Percentiles rank a stretch among this genome's conserved stretches.
Conservation (phyloP, 2,888 invertebrate species). For the Harpalus rufipes region DNA sequence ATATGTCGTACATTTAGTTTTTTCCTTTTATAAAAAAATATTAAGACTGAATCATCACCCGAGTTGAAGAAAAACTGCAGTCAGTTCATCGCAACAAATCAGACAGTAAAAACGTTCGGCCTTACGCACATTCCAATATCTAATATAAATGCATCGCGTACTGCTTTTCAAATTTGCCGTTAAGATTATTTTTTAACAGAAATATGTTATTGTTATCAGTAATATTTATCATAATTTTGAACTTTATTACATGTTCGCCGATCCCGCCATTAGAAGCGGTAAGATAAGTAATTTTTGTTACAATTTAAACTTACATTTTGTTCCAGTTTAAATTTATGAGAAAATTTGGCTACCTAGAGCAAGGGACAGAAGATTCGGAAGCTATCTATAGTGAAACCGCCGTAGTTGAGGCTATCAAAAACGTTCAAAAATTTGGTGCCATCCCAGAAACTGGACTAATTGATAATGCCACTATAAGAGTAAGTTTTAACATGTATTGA, state of each 20-base stretch:
- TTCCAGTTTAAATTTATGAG: slow-evolving; percentile 83
- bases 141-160: slow-evolving; percentile 21
- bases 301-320: slow-evolving; percentile 59
- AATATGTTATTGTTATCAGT: slow-evolving; percentile 54
- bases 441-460: slow-evolving; percentile 84
- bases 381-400: slow-evolving; percentile 82
- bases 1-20: slow-evolving; percentile 44
- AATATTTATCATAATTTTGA: slow-evolving; percentile 50
- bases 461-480: slow-evolving; percentile 83
- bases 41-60: slow-evolving; percentile 57
- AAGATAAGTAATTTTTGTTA: slow-evolving; percentile 35
- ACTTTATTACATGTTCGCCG: slow-evolving; percentile 41
- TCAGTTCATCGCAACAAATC: slow-evolving; percentile 58
- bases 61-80: slow-evolving; percentile 59
- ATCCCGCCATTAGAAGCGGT: slow-evolving; percentile 61
- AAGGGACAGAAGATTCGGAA: slow-evolving; percentile 78
- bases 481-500: slow-evolving; percentile 71
- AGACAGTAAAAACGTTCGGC: slow-evolving; percentile 42
- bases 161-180: not conserved
- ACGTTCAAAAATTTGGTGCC: slow-evolving; percentile 86
- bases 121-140: slow-evolving; percentile 34
- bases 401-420: slow-evolving; percentile 82
- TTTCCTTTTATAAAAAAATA: slow-evolving; percentile 49
- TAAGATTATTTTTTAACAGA: slow-evolving; percentile 21
- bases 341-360: slow-evolving; percentile 84